Evolutionary conservation across 2,888 invertebrate species (phyloP), one percentile per base, ranked within the genome.

Genomic region (Microctonus aethiopoides): DNA sequence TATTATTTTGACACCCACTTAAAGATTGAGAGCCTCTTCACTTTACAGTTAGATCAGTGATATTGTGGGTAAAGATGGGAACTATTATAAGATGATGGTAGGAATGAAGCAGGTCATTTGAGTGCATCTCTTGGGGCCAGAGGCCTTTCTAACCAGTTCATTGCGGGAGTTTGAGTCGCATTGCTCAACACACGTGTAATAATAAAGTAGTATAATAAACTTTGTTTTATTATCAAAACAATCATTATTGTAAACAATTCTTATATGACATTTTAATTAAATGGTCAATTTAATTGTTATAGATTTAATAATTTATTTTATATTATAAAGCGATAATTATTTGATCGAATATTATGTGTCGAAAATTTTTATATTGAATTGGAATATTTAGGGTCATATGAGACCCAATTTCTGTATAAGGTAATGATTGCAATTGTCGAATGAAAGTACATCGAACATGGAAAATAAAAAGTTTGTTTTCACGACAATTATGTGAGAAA

Each of bases 51-150:
- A 84, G 74, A 80, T 75, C 74, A 80, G 79, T 78, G 79, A 79
- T 81, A 80, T 80, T 77, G 83, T 78, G 77, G 84, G 79, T 85
- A 85, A 80, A 76, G 78, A 76, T 83, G 85, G 76, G 75, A 82
- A 83, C 84, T 84, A 81, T 80, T 82, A 36, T 72, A 72, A n/a
- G n/a, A n/a, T n/a, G 74, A 75, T 77, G 77, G 77, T 74, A 78
- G 77, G 77, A 78, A 80, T 81, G 78, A 80, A 82, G 83, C 85
- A 85, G 85, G 85, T 85, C 85, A 85, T 76, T 78, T 73, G 78
- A 83, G 83, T 84, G 84, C 84, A 83, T 78, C 79, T 80, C 75
- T 72, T 60, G 64, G 65, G 72, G 74, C 73, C 68, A 71, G 61
- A 71, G 64, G 68, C 72, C 74, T 75, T 76, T 76, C 54, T 65